A percentile compares a stretch with the other conserved stretches of the same genome.
Evolutionary conservation across 1,140 invertebrate species (phyloP).

Genomic region (Anastatus disparis): DNA sequence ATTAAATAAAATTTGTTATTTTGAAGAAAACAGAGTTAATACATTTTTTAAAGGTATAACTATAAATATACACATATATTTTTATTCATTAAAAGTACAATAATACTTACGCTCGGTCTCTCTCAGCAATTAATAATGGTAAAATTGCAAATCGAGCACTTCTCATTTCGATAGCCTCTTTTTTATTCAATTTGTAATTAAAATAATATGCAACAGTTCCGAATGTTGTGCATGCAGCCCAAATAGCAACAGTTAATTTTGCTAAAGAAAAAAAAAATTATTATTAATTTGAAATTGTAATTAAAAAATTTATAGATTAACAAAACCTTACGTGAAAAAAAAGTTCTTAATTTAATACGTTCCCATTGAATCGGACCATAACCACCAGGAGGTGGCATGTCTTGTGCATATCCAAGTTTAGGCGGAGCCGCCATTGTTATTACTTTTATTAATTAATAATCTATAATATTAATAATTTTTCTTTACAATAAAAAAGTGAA

Average conservation of each 20-base stretch:
- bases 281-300: no score
- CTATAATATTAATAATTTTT: neutral
- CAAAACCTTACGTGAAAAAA: slow-evolving; percentile 73
- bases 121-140: slow-evolving; percentile 83
- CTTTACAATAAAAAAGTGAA: neutral
- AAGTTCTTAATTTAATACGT: slow-evolving; percentile 76
- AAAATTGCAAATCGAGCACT: slow-evolving; percentile 79
- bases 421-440: slow-evolving; percentile 38
- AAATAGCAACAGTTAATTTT: slow-evolving; percentile 26
- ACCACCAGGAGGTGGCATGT: slow-evolving; percentile 87
- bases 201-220: slow-evolving; percentile 65
- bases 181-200: slow-evolving; percentile 64
- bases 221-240: slow-evolving; percentile 66
- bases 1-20: neutral
- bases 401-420: slow-evolving; percentile 69
- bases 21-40: no score
- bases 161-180: slow-evolving; percentile 76
- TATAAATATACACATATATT: no score
- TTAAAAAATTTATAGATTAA: neutral
- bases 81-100: no score
- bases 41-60: no score
- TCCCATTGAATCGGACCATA: slow-evolving; percentile 80
- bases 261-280: slow-evolving; percentile 28
- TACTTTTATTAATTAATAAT: neutral
- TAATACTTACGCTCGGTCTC: slow-evolving; percentile 77